Evolutionary conservation across 2,888 invertebrate genomes (phyloP).

Genomic region (Parnassius smintheus): DNA sequence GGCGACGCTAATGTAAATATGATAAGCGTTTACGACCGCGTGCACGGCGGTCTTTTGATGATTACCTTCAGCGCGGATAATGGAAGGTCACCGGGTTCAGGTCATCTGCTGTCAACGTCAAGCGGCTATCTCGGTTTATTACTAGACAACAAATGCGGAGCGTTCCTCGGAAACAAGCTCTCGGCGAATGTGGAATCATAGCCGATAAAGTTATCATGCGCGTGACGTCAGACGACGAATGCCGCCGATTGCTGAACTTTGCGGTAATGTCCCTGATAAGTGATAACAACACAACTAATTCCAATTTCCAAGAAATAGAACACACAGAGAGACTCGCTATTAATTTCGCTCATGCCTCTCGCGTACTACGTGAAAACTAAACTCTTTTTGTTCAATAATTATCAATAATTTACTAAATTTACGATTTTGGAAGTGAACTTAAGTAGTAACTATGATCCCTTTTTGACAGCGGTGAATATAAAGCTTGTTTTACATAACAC

Average conservation of each 20-base stretch:
- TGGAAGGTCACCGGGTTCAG: constrained; percentile 22
- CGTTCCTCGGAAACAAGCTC: constrained; percentile 29
- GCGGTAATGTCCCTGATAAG: constrained; percentile 69
- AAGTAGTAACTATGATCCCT: too few relatives aligned
- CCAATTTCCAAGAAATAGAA: constrained; percentile 36
- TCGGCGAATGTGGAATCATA: constrained; percentile 37
- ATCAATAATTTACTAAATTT: too few relatives aligned
- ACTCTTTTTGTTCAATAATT: too few relatives aligned
- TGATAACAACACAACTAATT: constrained; percentile 63
- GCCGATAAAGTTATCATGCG: constrained; percentile 59
- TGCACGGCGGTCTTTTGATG: constrained; percentile 23
- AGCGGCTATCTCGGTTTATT: constrained; percentile 21
- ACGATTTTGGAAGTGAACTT: too few relatives aligned
- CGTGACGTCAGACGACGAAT: constrained; percentile 64
- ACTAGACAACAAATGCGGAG: constrained; percentile 10
- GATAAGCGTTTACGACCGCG: constrained; percentile 20
- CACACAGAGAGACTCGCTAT: constrained; percentile 29
- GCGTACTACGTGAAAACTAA: too few relatives aligned
- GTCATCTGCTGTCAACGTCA: constrained; percentile 13
- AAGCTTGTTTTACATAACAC: too few relatives aligned
- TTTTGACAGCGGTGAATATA: too few relatives aligned
- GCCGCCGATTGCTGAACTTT: constrained; percentile 58
- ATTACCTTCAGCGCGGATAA: constrained; percentile 21
- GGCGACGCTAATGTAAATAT: constrained; percentile 14
- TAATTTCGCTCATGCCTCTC: too few relatives aligned